phyloP scores from a whole-genome alignment of 2,888 invertebrate genomes.

The Pachycephus smyrnensis region DNA sequence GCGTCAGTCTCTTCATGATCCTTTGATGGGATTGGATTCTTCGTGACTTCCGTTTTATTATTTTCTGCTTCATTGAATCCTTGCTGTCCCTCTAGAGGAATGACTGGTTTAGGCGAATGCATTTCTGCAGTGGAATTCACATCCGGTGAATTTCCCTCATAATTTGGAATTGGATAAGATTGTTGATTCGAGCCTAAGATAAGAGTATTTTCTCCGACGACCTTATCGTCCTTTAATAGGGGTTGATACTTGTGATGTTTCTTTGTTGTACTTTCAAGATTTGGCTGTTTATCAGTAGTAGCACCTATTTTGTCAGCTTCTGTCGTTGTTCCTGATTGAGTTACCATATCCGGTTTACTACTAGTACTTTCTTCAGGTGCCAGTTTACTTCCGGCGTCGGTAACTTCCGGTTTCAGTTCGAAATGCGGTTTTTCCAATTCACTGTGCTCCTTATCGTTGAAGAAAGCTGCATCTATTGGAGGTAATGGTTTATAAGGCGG shows the following conservation, averaged over 20 bases:
- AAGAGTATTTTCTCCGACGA: constrained; percentile 49
- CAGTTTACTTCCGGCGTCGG: constrained; percentile 2
- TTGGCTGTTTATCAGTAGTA: constrained; percentile 22
- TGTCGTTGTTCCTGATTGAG: constrained; percentile 12
- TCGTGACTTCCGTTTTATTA: constrained; percentile 55
- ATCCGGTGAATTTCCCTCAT: constrained; percentile 37
- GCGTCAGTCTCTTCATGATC: background rate
- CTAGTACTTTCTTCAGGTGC: background rate
- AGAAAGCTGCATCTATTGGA: constrained; percentile 17
- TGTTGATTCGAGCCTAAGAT: constrained; percentile 48
- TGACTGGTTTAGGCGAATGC: constrained; percentile 31
- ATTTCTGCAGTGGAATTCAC: constrained; percentile 25
- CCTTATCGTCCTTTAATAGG: constrained; percentile 51
- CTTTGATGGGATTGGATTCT: constrained; percentile 47
- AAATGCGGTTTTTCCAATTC: constrained; percentile 28
- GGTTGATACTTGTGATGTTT: constrained; percentile 49
- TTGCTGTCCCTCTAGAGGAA: constrained; percentile 28
- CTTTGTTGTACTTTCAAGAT: constrained; percentile 31
- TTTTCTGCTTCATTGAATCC: constrained; percentile 55
- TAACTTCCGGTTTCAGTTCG: constrained; percentile 25
- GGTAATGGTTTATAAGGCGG: constrained; percentile 57
- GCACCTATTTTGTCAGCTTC: constrained; percentile 10
- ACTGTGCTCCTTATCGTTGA: constrained; percentile 21
- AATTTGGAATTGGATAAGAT: constrained; percentile 45
- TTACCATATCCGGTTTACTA: background rate